Evolutionary conservation across 1,140 invertebrate genomes (phyloP).

Genomic region (Dreissena rostriformis): DNA sequence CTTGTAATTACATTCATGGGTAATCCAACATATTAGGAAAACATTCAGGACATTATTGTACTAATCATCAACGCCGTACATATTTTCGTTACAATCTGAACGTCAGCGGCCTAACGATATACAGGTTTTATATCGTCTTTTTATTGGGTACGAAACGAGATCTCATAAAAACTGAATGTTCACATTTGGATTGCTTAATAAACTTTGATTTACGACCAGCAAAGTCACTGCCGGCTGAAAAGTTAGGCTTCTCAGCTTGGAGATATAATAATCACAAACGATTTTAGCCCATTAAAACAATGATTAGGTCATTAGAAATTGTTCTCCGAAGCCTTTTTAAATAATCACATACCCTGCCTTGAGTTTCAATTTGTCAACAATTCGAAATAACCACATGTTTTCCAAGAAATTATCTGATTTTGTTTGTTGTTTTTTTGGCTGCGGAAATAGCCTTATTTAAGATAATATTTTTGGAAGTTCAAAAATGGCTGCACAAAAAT

Average conservation of each 20-base stretch:
- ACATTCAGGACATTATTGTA: too few species aligned
- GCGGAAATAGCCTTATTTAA: too few species aligned
- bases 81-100: conserved; percentile 30
- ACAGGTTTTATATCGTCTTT: conserved; percentile 55
- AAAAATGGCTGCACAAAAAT: too few species aligned
- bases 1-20: too few species aligned
- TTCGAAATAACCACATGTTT: too few species aligned
- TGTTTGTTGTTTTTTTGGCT: too few species aligned
- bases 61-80: conserved; percentile 31
- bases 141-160: conserved; percentile 47
- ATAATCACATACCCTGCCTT: neutral
- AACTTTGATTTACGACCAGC: conserved; percentile 48
- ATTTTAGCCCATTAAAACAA: conserved; percentile 32
- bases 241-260: conserved; percentile 8
- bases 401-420: too few species aligned
- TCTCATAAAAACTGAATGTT: conserved; percentile 56
- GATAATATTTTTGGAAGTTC: too few species aligned
- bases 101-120: conserved; percentile 24
- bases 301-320: neutral
- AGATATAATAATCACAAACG: conserved; percentile 22
- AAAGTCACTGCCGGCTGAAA: neutral
- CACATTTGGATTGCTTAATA: conserved; percentile 44
- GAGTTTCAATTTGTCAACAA: too few species aligned
- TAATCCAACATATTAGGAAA: too few species aligned
- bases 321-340: neutral